Base-by-base conservation (phyloP, 2,888 invertebrate genomes). In the Pardosa pseudoannulata region DNA sequence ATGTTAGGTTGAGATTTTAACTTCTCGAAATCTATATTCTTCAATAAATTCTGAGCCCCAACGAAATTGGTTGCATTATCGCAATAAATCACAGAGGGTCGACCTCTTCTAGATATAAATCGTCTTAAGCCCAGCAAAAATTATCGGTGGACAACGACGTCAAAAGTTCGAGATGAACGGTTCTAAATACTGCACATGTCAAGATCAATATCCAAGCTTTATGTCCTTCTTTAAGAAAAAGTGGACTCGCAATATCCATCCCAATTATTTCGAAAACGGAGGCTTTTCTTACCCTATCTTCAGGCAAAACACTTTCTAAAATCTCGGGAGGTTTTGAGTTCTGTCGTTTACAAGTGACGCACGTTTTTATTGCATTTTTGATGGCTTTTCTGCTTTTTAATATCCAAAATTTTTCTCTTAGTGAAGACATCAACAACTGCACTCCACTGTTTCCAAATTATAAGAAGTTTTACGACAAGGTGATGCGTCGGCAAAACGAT, bases 271-370 rank as follows among this genome's bases (percentile, higher is more conserved):
- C 46, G 16, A 46, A 91, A 13, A 89, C 88, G 1, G 72, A 46
- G 0, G 90, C 89, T 78, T 90, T 88, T 32, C 89, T 88, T 0
- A 90, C 89, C 6, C 91, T 88, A 82, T 91, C 89, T 19, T 88
- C 27, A 7, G 91, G 91, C 27, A 91, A 88, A 2, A 90, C 27
- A 13, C 65, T 29, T 29, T 62, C 64, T 29, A 0, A 1, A 23
- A 62, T 16, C 3, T 62, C 23, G 1, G 16, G 19, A 1, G 50
- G 28, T 39, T 19, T 72, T 19, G 27, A 6, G n/a, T 13, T 36
- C 0, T 56, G 23, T 13, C 41, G 68, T 62, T 46, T 28, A 46
- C 7, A 65, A 23, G 23, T 50, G 46, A 36, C 36, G 9, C 36
- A 36, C 36, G 36, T 36, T 36, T 36, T 5, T 5, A 36, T 36